phyloP scores from a whole-genome alignment of 2,797 vertebrate species.

The Garrulus glandarius region DNA sequence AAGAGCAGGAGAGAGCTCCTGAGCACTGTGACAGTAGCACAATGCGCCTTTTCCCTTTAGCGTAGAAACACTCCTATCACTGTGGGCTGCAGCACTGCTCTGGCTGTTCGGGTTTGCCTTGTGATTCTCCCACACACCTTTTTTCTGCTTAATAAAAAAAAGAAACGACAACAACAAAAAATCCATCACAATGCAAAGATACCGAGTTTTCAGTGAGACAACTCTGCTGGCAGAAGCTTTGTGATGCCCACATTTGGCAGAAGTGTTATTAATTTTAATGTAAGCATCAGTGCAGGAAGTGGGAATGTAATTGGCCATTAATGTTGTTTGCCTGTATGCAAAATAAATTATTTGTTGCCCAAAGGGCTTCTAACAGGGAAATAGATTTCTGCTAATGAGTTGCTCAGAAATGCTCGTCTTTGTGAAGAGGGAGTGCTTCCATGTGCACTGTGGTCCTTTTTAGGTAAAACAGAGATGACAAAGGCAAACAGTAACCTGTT shows the following conservation, averaged over 20 bases:
- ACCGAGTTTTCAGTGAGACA: background rate
- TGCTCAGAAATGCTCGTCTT: background rate
- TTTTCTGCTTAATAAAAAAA: background rate
- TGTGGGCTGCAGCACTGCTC: background rate
- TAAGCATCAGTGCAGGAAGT: constrained; percentile 43
- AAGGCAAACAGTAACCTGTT: background rate
- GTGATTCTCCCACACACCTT: background rate
- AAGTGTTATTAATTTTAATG: constrained; percentile 42
- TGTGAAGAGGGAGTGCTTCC: background rate
- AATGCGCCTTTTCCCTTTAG: background rate
- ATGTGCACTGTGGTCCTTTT: background rate
- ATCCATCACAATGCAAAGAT: background rate
- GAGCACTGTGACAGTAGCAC: background rate
- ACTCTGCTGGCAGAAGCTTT: background rate
- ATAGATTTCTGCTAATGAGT: constrained; percentile 34
- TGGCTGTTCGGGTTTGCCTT: background rate
- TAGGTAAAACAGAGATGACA: background rate
- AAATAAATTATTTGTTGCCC: constrained; percentile 59
- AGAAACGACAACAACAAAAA: background rate
- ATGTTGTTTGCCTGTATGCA: constrained; percentile 52
- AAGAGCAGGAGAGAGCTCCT: background rate
- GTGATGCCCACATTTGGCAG: background rate
- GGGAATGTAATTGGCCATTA: constrained; percentile 48
- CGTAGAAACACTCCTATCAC: background rate
- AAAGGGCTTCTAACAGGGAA: constrained; percentile 41